A percentile compares a stretch with the other conserved stretches of the same genome.
Conservation (phyloP, 2,888 invertebrate genomes). For the Bhutanitis thaidina region DNA sequence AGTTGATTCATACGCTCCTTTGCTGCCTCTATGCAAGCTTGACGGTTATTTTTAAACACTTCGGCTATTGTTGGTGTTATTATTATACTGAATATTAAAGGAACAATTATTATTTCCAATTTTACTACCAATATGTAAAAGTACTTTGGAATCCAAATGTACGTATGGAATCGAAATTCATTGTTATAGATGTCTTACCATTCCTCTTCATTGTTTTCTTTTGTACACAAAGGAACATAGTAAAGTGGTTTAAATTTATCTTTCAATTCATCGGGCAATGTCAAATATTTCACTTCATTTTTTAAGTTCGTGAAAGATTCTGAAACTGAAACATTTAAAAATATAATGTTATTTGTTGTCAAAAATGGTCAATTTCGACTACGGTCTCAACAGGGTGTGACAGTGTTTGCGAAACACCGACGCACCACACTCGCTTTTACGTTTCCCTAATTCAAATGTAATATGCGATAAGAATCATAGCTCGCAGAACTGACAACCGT, state of each 20-base stretch:
- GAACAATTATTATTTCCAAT: no score
- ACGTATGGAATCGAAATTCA: no score
- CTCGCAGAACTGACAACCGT: no score
- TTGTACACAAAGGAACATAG: constrained; percentile 53
- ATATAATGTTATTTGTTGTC: no score
- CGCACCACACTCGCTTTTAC: no score
- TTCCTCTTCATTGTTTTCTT: constrained; percentile 42
- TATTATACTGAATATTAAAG: constrained; percentile 36
- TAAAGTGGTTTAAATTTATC: constrained; percentile 58
- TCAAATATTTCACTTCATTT: constrained; percentile 31
- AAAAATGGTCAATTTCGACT: no score
- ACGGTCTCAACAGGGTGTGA: no score
- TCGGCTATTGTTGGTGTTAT: constrained; percentile 45
- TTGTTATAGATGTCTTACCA: constrained; percentile 30
- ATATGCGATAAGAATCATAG: no score
- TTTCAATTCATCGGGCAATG: constrained; percentile 54
- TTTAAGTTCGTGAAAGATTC: background rate
- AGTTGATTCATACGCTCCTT: constrained; percentile 53
- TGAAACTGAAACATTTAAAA: background rate
- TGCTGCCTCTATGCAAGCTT: constrained; percentile 43
- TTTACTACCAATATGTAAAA: no score
- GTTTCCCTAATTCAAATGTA: no score
- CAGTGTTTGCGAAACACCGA: no score
- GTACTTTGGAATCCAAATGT: no score
- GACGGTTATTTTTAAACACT: constrained; percentile 41